Conservation (phyloP, 2,888 invertebrate genomes). For the Dryomyza anilis region DNA sequence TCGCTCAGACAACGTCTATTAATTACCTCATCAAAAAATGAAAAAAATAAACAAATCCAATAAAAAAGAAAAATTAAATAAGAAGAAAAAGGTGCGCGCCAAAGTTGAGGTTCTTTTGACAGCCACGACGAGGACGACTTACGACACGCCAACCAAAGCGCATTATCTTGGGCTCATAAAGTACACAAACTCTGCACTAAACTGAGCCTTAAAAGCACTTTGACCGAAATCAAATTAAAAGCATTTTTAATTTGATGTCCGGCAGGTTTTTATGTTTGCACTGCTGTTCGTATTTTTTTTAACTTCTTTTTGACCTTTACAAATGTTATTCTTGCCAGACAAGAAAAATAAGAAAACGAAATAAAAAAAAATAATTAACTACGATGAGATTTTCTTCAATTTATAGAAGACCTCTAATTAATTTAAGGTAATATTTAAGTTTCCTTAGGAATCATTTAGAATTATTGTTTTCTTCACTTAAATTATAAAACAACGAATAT, state of each 20-base stretch:
- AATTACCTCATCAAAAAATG: constrained; percentile 6
- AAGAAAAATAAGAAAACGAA: neutral
- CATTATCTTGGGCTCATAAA: neutral
- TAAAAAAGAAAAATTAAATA: neutral
- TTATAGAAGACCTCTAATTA: no score
- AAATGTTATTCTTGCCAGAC: neutral
- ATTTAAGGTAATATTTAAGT: no score
- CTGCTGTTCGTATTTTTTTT: neutral
- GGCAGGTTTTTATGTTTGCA: neutral
- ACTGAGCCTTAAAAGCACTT: constrained; percentile 4
- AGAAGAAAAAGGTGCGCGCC: no score
- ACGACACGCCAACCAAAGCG: no score
- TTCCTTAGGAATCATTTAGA: no score
- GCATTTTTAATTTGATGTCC: neutral
- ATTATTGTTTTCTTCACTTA: no score
- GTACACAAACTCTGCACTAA: neutral
- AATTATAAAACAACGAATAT: no score
- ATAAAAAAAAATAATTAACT: no score
- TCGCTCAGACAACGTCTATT: constrained; percentile 15
- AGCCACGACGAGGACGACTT: neutral
- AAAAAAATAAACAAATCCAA: neutral
- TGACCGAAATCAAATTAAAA: constrained; percentile 16
- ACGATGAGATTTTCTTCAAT: no score
- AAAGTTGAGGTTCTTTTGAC: no score
- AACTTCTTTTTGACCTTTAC: neutral